These are phyloP conservation scores for Atta texana DNA, from an alignment of 1,140 invertebrate species.

Conservation along the genomic window DNA sequence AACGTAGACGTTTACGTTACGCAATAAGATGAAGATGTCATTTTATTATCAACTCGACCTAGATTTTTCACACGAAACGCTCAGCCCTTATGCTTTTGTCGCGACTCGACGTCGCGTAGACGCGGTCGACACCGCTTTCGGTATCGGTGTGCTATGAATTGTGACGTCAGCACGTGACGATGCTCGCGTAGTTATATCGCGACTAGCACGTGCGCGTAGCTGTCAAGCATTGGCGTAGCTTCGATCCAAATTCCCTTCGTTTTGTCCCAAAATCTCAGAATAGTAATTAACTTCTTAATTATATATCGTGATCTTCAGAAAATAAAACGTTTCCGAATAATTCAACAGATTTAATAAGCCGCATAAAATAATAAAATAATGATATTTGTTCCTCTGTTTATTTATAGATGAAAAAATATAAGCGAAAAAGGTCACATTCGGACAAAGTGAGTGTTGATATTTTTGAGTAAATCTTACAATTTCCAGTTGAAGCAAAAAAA, in stretches of 20 bases:
- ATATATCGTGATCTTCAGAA: not conserved
- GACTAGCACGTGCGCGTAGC: slow-evolving; percentile 48
- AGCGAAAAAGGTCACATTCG: too few relatives aligned
- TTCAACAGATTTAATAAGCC: not conserved
- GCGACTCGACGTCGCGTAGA: slow-evolving; percentile 26
- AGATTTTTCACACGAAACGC: slow-evolving; percentile 44
- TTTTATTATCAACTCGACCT: slow-evolving; percentile 39
- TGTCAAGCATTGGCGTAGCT: slow-evolving; percentile 42
- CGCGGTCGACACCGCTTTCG: slow-evolving; percentile 24
- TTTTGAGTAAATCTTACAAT: too few relatives aligned
- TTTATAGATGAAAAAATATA: too few relatives aligned
- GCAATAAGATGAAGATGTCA: slow-evolving; percentile 23
- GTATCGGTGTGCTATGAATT: slow-evolving; percentile 28
- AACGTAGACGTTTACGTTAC: not conserved
- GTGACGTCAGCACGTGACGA: slow-evolving; percentile 53
- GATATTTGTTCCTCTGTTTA: too few relatives aligned
- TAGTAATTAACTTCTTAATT: not conserved
- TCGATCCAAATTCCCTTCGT: not conserved
- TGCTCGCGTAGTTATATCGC: slow-evolving; percentile 49
- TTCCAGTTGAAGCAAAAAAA: too few relatives aligned
- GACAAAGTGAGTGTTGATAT: too few relatives aligned
- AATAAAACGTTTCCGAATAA: not conserved
- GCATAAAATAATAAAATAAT: not conserved
- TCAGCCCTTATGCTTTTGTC: slow-evolving; percentile 4
- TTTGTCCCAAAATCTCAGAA: slow-evolving; percentile 8